Conservation (phyloP, 2,797 vertebrate genomes). For the Paedocypris micromegethes region DNA sequence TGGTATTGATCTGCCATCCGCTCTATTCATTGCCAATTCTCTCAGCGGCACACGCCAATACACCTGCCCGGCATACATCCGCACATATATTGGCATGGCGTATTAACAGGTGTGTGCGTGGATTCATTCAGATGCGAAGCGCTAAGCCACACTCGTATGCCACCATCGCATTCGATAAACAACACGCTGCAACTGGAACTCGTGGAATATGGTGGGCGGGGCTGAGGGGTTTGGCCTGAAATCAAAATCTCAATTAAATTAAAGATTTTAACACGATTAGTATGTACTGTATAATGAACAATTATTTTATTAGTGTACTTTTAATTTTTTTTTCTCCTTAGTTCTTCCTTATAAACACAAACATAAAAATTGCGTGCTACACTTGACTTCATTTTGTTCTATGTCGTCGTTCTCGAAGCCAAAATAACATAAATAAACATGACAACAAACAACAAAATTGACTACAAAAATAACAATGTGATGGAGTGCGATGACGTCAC, state of each 20-base stretch:
- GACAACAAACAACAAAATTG: too few relatives aligned
- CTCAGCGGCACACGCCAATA: conserved; percentile 40
- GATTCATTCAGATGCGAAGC: conserved; percentile 16
- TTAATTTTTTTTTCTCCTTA: conserved; percentile 23
- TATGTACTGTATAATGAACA: too few relatives aligned
- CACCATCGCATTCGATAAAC: conserved; percentile 23
- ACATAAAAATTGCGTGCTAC: too few relatives aligned
- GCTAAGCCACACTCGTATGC: neutral
- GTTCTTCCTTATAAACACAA: neutral
- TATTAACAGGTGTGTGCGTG: conserved; percentile 32
- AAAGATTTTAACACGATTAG: too few relatives aligned
- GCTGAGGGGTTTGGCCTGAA: too few relatives aligned
- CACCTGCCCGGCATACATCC: conserved; percentile 34
- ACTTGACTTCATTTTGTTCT: too few relatives aligned
- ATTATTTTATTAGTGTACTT: neutral
- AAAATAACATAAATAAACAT: too few relatives aligned
- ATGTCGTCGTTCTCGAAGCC: too few relatives aligned
- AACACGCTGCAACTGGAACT: conserved; percentile 11
- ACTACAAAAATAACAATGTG: too few relatives aligned
- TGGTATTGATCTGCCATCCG: conserved; percentile 71
- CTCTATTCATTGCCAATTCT: conserved; percentile 65
- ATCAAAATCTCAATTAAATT: too few relatives aligned
- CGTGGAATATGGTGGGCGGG: neutral
- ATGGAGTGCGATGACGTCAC: too few relatives aligned
- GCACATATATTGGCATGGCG: conserved; percentile 24